Evolutionary conservation across 2,113 vertebrate species (phyloP).

Genomic region (Odobenus rosmarus): DNA sequence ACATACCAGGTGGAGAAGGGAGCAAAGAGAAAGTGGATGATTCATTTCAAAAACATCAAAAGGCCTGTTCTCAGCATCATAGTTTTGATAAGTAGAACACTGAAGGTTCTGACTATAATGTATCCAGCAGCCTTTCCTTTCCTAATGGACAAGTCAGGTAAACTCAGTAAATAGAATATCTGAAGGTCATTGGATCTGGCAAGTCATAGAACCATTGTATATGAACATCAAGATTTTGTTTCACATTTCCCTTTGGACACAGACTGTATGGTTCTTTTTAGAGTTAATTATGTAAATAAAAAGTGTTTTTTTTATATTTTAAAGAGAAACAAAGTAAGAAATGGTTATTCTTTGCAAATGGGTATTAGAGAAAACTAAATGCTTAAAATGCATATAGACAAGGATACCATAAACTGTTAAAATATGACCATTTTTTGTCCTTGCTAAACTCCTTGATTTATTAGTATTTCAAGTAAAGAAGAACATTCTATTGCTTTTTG

Average conservation of each 20-base stretch:
- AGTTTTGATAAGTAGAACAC: neutral
- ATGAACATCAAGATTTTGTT: neutral
- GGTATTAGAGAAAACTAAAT: neutral
- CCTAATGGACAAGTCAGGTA: neutral
- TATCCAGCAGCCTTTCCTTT: neutral
- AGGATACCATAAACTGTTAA: neutral
- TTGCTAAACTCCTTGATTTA: constrained; percentile 63
- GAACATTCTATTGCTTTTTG: neutral
- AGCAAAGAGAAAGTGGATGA: neutral
- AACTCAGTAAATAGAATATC: neutral
- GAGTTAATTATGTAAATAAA: neutral
- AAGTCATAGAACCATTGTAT: neutral
- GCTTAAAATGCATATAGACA: constrained; percentile 2
- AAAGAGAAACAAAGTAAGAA: constrained; percentile 19
- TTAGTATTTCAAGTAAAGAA: constrained; percentile 45
- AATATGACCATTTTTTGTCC: neutral
- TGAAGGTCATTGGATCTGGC: neutral
- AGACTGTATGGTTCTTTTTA: neutral
- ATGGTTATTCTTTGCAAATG: constrained; percentile 53
- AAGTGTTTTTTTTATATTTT: neutral
- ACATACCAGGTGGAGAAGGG: neutral
- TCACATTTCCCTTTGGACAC: neutral
- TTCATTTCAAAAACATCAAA: neutral
- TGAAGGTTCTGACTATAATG: neutral
- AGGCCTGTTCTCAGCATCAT: neutral